phyloP scores from a whole-genome alignment of 1,140 invertebrate species.

The Leptopilina boulardi region DNA sequence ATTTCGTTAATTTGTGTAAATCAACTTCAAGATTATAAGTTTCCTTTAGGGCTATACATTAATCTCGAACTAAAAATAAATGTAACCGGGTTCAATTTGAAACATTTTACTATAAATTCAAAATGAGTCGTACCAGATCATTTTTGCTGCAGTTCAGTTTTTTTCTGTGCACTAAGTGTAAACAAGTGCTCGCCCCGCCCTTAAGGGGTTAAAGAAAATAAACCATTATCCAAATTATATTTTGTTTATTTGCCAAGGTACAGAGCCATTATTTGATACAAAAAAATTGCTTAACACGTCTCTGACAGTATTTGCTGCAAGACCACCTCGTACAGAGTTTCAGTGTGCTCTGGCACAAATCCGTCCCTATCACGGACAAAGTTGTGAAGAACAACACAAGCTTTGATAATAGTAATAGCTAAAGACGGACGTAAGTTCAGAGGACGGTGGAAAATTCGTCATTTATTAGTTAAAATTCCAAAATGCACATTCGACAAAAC shows the following conservation, averaged over 20 bases:
- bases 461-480: conserved; percentile 47
- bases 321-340: neutral
- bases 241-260: neutral
- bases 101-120: too few relatives aligned
- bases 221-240: neutral
- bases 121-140: too few relatives aligned
- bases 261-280: neutral
- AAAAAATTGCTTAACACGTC: conserved; percentile 15
- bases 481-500: conserved; percentile 41
- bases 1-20: too few relatives aligned
- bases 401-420: conserved; percentile 15
- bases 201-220: too few relatives aligned
- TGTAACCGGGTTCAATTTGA: too few relatives aligned
- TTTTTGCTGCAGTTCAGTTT: too few relatives aligned
- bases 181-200: too few relatives aligned
- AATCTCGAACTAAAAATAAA: too few relatives aligned
- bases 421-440: conserved; percentile 30
- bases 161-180: too few relatives aligned
- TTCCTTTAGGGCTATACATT: too few relatives aligned
- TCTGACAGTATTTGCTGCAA: neutral
- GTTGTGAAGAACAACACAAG: conserved; percentile 37
- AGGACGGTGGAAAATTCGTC: conserved; percentile 36
- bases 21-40: too few relatives aligned
- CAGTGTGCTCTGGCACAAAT: neutral
- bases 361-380: conserved; percentile 42